phyloP scores from a whole-genome alignment of 2,888 invertebrate genomes.

The Agrotis segetum region DNA sequence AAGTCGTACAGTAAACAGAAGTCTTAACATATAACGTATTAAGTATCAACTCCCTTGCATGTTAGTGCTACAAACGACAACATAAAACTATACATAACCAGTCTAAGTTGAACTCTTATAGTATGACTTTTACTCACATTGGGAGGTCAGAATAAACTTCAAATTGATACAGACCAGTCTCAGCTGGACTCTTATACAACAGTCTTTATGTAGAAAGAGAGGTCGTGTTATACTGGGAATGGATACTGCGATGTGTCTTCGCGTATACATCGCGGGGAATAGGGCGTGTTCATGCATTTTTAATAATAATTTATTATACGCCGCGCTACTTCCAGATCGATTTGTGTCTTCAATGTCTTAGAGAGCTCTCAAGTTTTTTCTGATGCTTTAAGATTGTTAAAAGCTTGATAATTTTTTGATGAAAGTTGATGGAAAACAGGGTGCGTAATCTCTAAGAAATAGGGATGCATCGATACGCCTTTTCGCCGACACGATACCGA shows the following conservation, averaged over 20 bases:
- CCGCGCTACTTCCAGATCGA: slow-evolving; percentile 46
- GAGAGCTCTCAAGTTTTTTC: slow-evolving; percentile 32
- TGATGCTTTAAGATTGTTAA: slow-evolving; percentile 10
- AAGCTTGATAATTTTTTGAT: slow-evolving; percentile 15
- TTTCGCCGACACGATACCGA: too few species aligned
- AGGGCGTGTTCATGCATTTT: slow-evolving; percentile 65
- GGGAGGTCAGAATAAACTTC: slow-evolving; percentile 15
- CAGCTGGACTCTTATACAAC: background rate
- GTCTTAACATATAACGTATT: slow-evolving; percentile 31
- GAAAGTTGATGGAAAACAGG: background rate
- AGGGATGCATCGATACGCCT: too few species aligned
- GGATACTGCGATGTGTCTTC: background rate
- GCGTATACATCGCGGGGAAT: slow-evolving; percentile 13
- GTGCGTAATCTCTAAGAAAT: too few species aligned
- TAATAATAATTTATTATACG: slow-evolving; percentile 66
- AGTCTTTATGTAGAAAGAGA: background rate
- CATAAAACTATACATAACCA: slow-evolving; percentile 4
- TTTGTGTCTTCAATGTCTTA: slow-evolving; percentile 49
- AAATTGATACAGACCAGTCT: background rate
- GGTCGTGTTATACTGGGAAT: slow-evolving; percentile 6
- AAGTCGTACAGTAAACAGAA: slow-evolving; percentile 28
- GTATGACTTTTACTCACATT: too few species aligned
- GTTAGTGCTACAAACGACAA: slow-evolving; percentile 12
- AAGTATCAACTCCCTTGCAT: slow-evolving; percentile 38
- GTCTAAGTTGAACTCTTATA: background rate